Percentiles rank a stretch among this genome's conserved stretches.
phyloP scores from a whole-genome alignment of 2,888 invertebrate species.

The Meiosimyza platycephala region DNA sequence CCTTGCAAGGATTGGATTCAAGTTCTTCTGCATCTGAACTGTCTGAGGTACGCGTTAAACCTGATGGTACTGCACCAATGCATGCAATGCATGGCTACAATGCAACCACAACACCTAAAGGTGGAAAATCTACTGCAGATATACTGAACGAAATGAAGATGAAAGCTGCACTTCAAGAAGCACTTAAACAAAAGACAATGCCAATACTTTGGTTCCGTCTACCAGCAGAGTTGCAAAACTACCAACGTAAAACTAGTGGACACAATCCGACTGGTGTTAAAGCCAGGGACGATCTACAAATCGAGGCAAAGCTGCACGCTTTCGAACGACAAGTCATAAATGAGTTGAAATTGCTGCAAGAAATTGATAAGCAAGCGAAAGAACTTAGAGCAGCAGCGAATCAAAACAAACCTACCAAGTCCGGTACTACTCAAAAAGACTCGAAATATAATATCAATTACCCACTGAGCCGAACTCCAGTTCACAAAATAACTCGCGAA shows the following conservation, averaged over 20 bases:
- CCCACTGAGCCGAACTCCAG: constrained; percentile 55
- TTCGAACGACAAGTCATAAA: constrained; percentile 57
- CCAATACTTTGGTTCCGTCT: constrained; percentile 60
- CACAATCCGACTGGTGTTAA: constrained; percentile 17
- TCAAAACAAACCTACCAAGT: constrained; percentile 14
- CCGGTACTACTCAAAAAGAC: constrained; percentile 25
- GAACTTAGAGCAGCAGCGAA: constrained; percentile 51
- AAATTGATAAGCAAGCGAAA: constrained; percentile 56
- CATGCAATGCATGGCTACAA: neutral
- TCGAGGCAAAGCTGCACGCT: constrained; percentile 51
- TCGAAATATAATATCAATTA: constrained; percentile 48
- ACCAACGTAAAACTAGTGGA: neutral
- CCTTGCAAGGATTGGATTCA: neutral
- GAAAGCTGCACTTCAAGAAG: constrained; percentile 45
- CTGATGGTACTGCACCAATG: constrained; percentile 40
- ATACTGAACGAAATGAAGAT: constrained; percentile 49
- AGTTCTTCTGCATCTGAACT: constrained; percentile 53
- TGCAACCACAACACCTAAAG: neutral
- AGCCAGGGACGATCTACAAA: constrained; percentile 46
- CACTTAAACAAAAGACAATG: constrained; percentile 46
- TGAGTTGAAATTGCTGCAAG: constrained; percentile 56
- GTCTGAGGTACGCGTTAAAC: constrained; percentile 57
- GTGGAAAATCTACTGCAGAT: neutral
- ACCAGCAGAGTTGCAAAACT: constrained; percentile 38
- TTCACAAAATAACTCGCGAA: constrained; percentile 58